phyloP scores from a whole-genome alignment of 2,113 vertebrate species.

The Stegastes partitus region DNA sequence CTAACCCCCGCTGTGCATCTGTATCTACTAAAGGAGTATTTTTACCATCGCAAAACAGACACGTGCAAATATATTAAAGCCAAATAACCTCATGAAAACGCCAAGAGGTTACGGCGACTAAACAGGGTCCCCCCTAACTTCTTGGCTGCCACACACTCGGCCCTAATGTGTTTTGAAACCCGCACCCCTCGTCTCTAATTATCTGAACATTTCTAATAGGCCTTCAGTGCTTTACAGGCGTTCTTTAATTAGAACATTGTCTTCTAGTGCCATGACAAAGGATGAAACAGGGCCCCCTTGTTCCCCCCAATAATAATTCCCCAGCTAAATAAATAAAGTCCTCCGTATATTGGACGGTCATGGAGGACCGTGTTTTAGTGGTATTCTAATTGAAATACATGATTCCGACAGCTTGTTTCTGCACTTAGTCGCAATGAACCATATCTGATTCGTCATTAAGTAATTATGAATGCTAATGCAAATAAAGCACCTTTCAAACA shows the following conservation, averaged over 20 bases:
- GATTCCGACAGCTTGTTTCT: slow-evolving; percentile 92
- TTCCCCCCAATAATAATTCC: slow-evolving; percentile 85
- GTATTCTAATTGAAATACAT: slow-evolving; percentile 94
- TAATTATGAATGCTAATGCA: slow-evolving; percentile 98
- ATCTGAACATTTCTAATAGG: slow-evolving; percentile 37
- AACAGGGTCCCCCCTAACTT: no score
- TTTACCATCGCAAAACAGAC: neutral
- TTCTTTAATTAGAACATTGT: slow-evolving; percentile 67
- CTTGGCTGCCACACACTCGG: no score
- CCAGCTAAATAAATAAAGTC: slow-evolving; percentile 92
- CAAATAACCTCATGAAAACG: neutral
- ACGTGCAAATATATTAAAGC: no score
- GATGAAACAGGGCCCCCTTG: slow-evolving; percentile 33
- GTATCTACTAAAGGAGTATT: neutral
- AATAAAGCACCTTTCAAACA: slow-evolving; percentile 94
- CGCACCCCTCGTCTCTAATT: slow-evolving; percentile 26
- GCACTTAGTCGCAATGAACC: slow-evolving; percentile 93
- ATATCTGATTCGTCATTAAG: slow-evolving; percentile 98
- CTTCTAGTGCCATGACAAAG: slow-evolving; percentile 24
- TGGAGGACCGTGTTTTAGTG: slow-evolving; percentile 90
- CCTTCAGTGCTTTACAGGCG: slow-evolving; percentile 15
- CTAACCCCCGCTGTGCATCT: neutral
- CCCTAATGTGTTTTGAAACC: neutral
- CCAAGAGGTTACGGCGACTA: neutral
- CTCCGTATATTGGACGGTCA: slow-evolving; percentile 88